Conservation (phyloP, 92 coral and sea anemone genomes). For the Meandrina meandrites region DNA sequence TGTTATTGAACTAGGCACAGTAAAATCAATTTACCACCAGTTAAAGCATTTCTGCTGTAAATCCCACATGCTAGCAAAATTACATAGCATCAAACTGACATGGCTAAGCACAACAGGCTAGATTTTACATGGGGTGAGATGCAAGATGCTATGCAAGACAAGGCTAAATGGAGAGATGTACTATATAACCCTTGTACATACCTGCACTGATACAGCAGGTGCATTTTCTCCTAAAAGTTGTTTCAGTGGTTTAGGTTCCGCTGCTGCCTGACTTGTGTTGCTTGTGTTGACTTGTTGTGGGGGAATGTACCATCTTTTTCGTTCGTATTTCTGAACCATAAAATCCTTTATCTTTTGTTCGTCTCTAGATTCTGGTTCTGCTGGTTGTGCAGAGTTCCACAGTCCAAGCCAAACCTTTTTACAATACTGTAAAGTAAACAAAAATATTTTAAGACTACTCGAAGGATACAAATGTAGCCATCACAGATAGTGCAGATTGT, state of each 20-base stretch:
- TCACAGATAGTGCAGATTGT: too few species aligned
- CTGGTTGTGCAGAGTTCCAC: slow-evolving; percentile 90
- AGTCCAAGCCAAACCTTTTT: slow-evolving; percentile 97
- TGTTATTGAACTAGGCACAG: too few species aligned
- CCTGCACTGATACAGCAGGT: slow-evolving; percentile 53
- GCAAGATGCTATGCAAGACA: neutral
- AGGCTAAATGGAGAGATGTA: neutral
- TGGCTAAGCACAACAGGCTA: too few species aligned
- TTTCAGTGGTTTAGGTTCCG: slow-evolving; percentile 94
- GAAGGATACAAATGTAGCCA: too few species aligned
- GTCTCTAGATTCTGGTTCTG: slow-evolving; percentile 98
- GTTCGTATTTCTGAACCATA: slow-evolving; percentile 96
- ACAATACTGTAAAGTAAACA: slow-evolving; percentile 70
- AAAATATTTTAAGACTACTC: neutral
- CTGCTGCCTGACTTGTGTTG: slow-evolving; percentile 55
- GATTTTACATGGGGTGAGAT: neutral
- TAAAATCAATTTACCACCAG: too few species aligned
- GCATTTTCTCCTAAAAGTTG: slow-evolving; percentile 91
- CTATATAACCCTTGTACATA: neutral
- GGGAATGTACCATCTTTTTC: slow-evolving; percentile 96
- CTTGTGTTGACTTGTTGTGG: slow-evolving; percentile 80
- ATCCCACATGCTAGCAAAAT: too few species aligned
- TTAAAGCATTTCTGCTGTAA: too few species aligned
- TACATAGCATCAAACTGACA: too few species aligned
- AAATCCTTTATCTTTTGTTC: slow-evolving; percentile 96